Evolutionary conservation across 1,140 invertebrate genomes (phyloP), one percentile per base, ranked within the genome.

Genomic region (Condylostylus longicornis): DNA sequence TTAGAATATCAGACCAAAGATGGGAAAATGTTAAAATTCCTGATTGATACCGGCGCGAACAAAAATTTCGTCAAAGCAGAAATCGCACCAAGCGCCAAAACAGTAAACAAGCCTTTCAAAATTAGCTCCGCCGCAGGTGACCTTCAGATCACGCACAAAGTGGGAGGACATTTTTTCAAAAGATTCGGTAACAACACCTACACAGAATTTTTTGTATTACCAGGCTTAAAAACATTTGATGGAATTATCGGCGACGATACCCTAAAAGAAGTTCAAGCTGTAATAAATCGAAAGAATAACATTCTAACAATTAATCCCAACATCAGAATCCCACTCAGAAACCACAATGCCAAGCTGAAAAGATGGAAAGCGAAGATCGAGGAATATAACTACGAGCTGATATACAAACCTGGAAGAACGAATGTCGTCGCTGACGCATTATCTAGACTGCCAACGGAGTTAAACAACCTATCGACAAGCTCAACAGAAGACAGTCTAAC

Each of bases 281-380:
- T 52, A 7, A 42, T 22, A 30, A 28, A 13, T 48, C 44, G 8
- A 28, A 29, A 32, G 40, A 48, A 37, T 42, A 50, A 14, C 40
- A 23, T 23, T 41, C 48, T 7, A 9, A 45, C 0, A 49, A 44
- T 4, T 49, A 54, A 28, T 45, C 68, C 34, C 50, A 53, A 37
- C 53, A 60, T 2, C 44, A 66, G 18, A 44, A 34, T 28, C 67
- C 52, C 50, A 36, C 67, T 5, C 0, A 62, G 56, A 44, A 53
- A 63, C 23, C 47, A 50, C 12, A 44, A 38, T 2, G 45, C 46
- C 22, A 33, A 58, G 37, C 33, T 65, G 4, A 42, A 51, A 0
- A 38, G 59, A 31, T 67, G 62, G 63, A 27, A 37, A 45, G 42
- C 27, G 34, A 30, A 25, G 30, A 18, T 37, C 6, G 19, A 31